Percentiles rank a stretch among this genome's conserved stretches.
Conservation (phyloP, 2,797 vertebrate genomes). For the Micromesistius poutassou region DNA sequence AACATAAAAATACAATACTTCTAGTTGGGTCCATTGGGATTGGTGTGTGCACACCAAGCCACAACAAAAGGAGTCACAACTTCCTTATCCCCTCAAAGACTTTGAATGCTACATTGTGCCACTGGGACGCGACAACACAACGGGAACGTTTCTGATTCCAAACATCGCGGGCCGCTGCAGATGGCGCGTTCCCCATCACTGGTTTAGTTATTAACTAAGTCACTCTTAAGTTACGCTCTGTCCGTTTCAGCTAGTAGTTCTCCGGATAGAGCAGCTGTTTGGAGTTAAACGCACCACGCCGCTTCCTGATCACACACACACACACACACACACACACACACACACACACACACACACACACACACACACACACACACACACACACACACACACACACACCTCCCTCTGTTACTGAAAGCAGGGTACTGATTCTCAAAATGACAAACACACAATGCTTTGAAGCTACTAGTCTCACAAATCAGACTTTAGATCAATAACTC, state of each 20-base stretch:
- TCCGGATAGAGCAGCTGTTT: constrained; percentile 97
- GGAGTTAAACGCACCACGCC: constrained; percentile 94
- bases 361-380: too few species aligned
- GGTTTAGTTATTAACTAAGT: not conserved
- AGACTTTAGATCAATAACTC: too few species aligned
- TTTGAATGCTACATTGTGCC: not conserved
- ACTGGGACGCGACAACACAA: not conserved
- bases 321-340: constrained; percentile 7
- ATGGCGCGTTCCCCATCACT: not conserved
- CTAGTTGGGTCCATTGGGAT: not conserved
- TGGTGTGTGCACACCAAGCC: not conserved
- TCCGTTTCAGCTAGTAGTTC: constrained; percentile 93
- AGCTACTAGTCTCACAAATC: not conserved
- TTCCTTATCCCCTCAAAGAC: not conserved
- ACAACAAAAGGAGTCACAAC: not conserved
- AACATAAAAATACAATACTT: not conserved
- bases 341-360: not conserved
- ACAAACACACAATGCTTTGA: constrained; percentile 3
- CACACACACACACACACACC: too few species aligned
- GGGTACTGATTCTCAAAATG: too few species aligned
- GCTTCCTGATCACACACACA: constrained; percentile 79
- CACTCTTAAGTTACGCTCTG: constrained; percentile 82
- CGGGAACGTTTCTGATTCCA: not conserved
- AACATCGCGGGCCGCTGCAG: not conserved
- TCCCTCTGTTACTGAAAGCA: too few species aligned